These are phyloP conservation scores for Drymodes brunneopygia DNA, from an alignment of 2,113 vertebrate genomes.

Conservation along the genomic window DNA sequence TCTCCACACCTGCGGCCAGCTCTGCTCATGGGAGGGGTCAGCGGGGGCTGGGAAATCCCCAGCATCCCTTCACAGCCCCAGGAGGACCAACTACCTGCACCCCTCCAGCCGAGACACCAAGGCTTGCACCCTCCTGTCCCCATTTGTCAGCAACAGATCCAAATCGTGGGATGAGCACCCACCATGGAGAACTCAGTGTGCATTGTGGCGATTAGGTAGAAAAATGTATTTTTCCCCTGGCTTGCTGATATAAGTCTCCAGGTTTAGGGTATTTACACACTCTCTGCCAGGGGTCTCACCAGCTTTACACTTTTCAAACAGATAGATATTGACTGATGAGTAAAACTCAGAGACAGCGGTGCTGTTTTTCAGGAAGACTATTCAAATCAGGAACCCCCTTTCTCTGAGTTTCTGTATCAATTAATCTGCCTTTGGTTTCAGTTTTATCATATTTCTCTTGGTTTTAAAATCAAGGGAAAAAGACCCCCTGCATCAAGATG, in stretches of 20 bases:
- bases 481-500: background rate
- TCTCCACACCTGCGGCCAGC: accelerated
- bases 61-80: background rate
- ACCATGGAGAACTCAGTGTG: background rate
- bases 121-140: background rate
- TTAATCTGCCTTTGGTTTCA: background rate
- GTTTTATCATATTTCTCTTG: background rate
- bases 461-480: background rate
- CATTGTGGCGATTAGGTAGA: background rate
- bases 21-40: background rate
- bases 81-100: background rate
- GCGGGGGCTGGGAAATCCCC: accelerated
- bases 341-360: background rate
- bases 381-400: background rate
- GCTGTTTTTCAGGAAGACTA: background rate
- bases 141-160: background rate
- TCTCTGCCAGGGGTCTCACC: background rate
- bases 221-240: background rate
- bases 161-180: background rate
- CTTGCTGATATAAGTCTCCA: background rate
- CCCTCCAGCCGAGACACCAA: background rate
- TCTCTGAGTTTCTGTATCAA: background rate
- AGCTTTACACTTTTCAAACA: constrained; percentile 31
- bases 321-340: background rate
- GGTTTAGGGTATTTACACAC: background rate